phyloP scores from a whole-genome alignment of 2,113 vertebrate species.

The Mionectes macconnelli region DNA sequence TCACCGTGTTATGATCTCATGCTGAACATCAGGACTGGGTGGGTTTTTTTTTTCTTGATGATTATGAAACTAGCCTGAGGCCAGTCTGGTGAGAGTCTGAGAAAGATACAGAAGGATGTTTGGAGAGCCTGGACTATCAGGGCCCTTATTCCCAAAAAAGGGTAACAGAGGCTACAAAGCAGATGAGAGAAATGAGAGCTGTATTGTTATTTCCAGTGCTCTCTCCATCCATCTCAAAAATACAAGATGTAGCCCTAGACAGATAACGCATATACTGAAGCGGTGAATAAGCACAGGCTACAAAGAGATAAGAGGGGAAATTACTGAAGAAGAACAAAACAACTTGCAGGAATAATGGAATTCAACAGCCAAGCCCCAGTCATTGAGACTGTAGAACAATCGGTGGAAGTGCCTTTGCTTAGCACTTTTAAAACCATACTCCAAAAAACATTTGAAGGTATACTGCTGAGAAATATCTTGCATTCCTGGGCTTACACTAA shows the following conservation, averaged over 20 bases:
- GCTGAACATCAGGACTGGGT: constrained; percentile 53
- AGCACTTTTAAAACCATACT: constrained; percentile 9
- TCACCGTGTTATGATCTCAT: constrained; percentile 60
- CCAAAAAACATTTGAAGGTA: constrained; percentile 9
- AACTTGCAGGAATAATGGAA: constrained; percentile 22
- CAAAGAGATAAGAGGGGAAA: neutral
- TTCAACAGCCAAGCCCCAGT: neutral
- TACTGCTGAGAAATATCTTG: constrained; percentile 31
- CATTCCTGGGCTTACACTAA: constrained; percentile 17
- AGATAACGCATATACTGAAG: neutral
- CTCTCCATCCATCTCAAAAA: neutral
- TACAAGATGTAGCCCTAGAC: neutral
- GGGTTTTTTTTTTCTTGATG: constrained; percentile 13
- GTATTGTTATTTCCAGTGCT: constrained; percentile 18
- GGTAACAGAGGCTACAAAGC: neutral
- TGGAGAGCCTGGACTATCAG: neutral
- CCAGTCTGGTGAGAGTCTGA: constrained; percentile 42
- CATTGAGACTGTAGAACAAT: neutral
- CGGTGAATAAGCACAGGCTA: neutral
- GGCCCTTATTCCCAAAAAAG: constrained; percentile 39
- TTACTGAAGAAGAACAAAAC: constrained; percentile 2
- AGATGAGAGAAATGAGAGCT: constrained; percentile 3
- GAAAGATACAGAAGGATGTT: constrained; percentile 35
- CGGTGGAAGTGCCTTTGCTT: neutral
- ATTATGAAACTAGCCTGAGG: constrained; percentile 66